Evolutionary conservation across 1,140 invertebrate genomes (phyloP), one percentile per base, ranked within the genome.

Genomic region (Cotesia vestalis): DNA sequence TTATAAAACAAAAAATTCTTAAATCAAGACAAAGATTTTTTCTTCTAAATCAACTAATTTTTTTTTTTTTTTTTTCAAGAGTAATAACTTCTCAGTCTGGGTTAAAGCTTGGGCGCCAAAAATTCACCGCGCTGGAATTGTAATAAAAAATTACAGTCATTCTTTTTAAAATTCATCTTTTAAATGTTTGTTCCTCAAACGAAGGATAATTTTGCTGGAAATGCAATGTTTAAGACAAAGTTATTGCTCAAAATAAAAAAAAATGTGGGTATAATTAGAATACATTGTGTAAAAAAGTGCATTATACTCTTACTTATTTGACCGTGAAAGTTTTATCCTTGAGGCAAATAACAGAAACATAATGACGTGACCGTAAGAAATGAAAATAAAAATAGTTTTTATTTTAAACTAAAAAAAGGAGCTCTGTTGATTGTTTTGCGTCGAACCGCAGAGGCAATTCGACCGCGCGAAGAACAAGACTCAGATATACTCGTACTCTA

Each of bases 341-440:
- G 11, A 61, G 20, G 59, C 20, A 27, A 27, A 34, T 12, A 20
- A 61, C 4, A 64, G 36, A 36, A n/a, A 64, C 12, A 64, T 64
- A 64, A 64, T 64, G 62, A 64, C 62, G 62, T 64, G 62, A 64
- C 62, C 62, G 53, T 17, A 57, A 57, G 17, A 57, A 57, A 57
- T 57, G 53, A 57, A 20, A 57, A 20, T 17, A 57, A 57, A 20
- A 57, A 57, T 5, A 20, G 12, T 46, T 46, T 46, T 46, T 46
- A 46, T 46, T 46, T 46, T 46, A 9, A n/a, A 12, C 5, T 14
- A 14, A 57, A 57, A 20, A 57, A 57, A 20, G n/a, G 40, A 20
- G 12, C 14, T 3, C 62, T n/a, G 38, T 36, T 64, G 77, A 73
- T 64, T 62, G 67, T 73, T 78, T 76, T 67, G 73, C 53, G 72